Conservation (phyloP, 2,113 vertebrate genomes). For the Gorsachius goisagi region DNA sequence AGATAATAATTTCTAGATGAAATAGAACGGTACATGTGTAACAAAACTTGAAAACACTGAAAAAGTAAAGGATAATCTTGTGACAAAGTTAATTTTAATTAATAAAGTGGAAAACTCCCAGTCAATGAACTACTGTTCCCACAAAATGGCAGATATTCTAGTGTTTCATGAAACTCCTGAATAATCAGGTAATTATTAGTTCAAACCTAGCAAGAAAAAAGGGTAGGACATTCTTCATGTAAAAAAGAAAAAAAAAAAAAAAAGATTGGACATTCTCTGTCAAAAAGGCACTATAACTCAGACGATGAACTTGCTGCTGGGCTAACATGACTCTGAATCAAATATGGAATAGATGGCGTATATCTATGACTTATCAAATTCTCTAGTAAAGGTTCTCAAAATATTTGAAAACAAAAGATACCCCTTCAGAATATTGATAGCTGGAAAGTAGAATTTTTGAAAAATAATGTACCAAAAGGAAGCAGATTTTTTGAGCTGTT, state of each 20-base stretch:
- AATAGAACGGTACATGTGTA: not conserved
- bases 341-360: not conserved
- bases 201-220: not conserved
- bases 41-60: not conserved
- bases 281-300: not conserved
- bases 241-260: not conserved
- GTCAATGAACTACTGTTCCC: not conserved
- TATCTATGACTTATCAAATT: not conserved
- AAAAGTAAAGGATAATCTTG: not conserved
- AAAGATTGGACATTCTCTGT: not conserved
- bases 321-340: not conserved
- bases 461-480: not conserved
- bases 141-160: not conserved
- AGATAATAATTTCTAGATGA: not conserved
- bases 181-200: not conserved
- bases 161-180: not conserved
- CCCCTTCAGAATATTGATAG: not conserved
- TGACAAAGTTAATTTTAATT: not conserved
- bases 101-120: not conserved
- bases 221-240: not conserved
- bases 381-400: not conserved
- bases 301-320: fast-evolving
- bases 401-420: not conserved
- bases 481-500: not conserved
- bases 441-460: not conserved